phyloP scores from a whole-genome alignment of 2,113 vertebrate species.

The Tachysurus fulvidraco region DNA sequence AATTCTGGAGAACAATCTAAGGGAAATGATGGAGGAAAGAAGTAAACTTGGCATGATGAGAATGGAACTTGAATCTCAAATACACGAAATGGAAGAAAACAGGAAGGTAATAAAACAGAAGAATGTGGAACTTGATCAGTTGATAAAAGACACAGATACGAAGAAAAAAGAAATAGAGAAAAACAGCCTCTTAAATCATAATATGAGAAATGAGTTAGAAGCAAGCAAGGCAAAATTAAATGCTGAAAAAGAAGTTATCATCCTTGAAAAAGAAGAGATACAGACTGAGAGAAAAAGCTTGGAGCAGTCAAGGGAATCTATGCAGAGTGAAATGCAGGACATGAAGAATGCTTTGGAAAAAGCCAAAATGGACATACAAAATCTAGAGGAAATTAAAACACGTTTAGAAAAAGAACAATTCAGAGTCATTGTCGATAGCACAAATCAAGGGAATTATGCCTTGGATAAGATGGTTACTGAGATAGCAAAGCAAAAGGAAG shows the following conservation, averaged over 20 bases:
- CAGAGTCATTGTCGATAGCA: neutral
- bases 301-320: neutral
- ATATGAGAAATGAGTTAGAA: constrained; percentile 12
- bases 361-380: neutral
- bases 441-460: neutral
- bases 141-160: neutral
- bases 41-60: constrained; percentile 21
- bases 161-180: constrained; percentile 12
- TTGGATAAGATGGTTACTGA: constrained; percentile 30
- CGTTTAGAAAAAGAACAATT: constrained; percentile 19
- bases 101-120: neutral
- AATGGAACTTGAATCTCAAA: constrained; percentile 32
- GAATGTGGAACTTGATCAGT: constrained; percentile 1
- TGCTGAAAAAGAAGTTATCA: neutral
- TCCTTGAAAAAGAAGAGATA: constrained; percentile 26
- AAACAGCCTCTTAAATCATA: neutral
- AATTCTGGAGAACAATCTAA: constrained; percentile 50
- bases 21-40: constrained; percentile 45
- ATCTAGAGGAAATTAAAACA: neutral
- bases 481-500: constrained; percentile 15
- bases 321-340: constrained; percentile 11
- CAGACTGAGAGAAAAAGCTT: neutral
- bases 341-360: constrained; percentile 15
- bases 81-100: neutral
- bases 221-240: neutral